Percentiles rank a stretch among this genome's conserved stretches.
Evolutionary conservation across 2,113 vertebrate genomes (phyloP).

Genomic region (Notarius quadriscutis): DNA sequence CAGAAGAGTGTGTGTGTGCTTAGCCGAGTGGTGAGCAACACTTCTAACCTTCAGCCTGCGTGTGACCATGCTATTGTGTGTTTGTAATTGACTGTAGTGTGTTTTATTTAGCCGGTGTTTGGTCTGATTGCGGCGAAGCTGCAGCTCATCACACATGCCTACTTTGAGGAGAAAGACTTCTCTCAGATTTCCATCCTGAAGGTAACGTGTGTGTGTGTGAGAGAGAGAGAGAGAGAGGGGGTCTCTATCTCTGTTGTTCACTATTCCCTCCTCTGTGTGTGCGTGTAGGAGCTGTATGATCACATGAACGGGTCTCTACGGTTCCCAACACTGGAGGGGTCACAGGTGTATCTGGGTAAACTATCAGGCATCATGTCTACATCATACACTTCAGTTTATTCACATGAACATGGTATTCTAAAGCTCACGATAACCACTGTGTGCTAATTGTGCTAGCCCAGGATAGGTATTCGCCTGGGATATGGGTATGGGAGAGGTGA

Average conservation of each 20-base stretch:
- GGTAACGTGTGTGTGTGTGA: conserved; percentile 67
- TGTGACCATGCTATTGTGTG: not conserved
- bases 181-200: conserved; percentile 97
- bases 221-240: too few relatives aligned
- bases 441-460: not conserved
- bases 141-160: conserved; percentile 96
- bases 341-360: conserved; percentile 93
- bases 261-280: conserved; percentile 63
- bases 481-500: too few relatives aligned
- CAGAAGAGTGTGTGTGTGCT: conserved; percentile 99
- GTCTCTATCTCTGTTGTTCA: not conserved
- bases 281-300: conserved; percentile 89
- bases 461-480: not conserved
- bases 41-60: not conserved
- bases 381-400: not conserved
- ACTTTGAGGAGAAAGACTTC: conserved; percentile 99
- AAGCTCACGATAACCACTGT: too few relatives aligned
- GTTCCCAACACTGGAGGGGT: conserved; percentile 83
- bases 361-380: not conserved
- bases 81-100: conserved; percentile 23
- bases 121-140: conserved; percentile 96
- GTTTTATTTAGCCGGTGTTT: conserved; percentile 83
- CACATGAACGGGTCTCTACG: conserved; percentile 94
- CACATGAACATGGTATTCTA: not conserved
- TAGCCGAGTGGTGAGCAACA: conserved; percentile 88